Evolutionary conservation across 2,797 vertebrate species (phyloP).

Genomic region (Hirundo rustica): DNA sequence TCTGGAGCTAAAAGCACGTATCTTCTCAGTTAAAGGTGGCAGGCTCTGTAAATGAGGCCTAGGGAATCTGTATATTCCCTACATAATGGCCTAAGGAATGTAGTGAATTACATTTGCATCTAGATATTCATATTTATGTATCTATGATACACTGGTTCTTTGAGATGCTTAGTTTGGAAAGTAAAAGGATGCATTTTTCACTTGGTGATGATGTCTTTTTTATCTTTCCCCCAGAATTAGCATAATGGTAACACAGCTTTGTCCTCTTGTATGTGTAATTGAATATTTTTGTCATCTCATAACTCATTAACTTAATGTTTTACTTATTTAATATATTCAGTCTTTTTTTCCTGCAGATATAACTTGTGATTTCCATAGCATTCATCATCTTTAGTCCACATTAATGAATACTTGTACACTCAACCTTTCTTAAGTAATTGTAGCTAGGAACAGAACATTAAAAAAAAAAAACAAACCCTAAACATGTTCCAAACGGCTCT

Average conservation of each 20-base stretch:
- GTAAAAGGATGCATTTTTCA: neutral
- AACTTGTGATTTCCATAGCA: neutral
- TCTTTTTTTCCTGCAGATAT: neutral
- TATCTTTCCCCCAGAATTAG: neutral
- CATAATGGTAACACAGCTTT: neutral
- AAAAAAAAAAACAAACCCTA: fast-evolving
- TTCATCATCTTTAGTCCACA: neutral
- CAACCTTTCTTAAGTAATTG: neutral
- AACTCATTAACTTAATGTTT: neutral
- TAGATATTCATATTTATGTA: neutral
- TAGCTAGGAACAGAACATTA: neutral
- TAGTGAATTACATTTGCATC: neutral
- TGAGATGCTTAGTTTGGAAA: neutral
- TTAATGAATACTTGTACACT: neutral
- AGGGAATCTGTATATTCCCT: neutral
- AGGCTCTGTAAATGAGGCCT: neutral
- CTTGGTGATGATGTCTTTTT: neutral
- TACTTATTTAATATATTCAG: neutral
- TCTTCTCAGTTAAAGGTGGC: neutral
- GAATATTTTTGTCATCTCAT: neutral
- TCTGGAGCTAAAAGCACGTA: neutral
- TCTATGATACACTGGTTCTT: neutral
- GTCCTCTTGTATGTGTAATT: neutral
- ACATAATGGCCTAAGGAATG: neutral
- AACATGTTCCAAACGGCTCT: neutral